Conservation (phyloP, 2,797 vertebrate species). For the Lagodon rhomboides region DNA sequence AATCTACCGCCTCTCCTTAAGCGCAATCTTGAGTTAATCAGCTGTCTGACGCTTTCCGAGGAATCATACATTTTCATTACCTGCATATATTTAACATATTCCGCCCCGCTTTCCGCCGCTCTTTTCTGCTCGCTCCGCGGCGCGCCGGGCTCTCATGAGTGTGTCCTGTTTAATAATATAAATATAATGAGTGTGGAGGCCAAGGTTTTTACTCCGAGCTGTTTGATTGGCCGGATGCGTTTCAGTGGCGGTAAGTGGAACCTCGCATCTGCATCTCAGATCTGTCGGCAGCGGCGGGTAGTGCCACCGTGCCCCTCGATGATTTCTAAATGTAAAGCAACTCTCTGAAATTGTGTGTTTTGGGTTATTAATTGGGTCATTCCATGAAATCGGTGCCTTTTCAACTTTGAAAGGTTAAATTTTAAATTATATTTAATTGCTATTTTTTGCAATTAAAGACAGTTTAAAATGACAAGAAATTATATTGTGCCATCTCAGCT, state of each 20-base stretch:
- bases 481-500: too few relatives aligned
- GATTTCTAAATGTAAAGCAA: slow-evolving; percentile 3
- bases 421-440: too few relatives aligned
- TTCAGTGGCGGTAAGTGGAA: slow-evolving; percentile 13
- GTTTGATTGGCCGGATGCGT: slow-evolving; percentile 11
- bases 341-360: background rate
- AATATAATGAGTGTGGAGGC: slow-evolving; percentile 7
- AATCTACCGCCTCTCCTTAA: slow-evolving; percentile 47
- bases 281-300: slow-evolving; percentile 31
- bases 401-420: too few relatives aligned
- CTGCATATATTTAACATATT: slow-evolving; percentile 36
- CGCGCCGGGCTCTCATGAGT: background rate
- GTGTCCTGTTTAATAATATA: slow-evolving; percentile 21
- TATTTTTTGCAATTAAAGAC: too few relatives aligned
- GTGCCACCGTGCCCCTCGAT: background rate
- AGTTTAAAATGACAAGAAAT: too few relatives aligned
- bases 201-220: slow-evolving; percentile 8
- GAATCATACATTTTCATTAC: slow-evolving; percentile 51
- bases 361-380: background rate
- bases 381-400: too few relatives aligned
- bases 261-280: slow-evolving; percentile 11
- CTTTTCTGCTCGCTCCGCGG: background rate
- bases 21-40: slow-evolving; percentile 69
- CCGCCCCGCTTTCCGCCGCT: background rate
- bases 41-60: slow-evolving; percentile 22